Evolutionary conservation across 1,140 invertebrate species (phyloP), one percentile per base, ranked within the genome.

Genomic region (Drosophila trapezifrons): DNA sequence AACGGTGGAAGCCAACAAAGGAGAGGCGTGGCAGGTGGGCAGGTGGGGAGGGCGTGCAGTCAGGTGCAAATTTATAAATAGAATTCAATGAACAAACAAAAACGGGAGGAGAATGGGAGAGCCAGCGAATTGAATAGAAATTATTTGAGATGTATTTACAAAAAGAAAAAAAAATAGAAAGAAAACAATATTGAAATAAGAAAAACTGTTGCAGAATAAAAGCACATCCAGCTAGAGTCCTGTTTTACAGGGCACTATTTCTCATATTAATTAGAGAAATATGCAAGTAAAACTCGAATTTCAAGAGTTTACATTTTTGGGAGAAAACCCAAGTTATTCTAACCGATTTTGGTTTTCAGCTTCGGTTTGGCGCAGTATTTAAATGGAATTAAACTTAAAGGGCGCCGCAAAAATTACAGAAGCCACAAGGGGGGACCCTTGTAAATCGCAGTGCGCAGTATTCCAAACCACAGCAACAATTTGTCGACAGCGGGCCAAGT

Each of bases 321-420:
- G n/a, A n/a, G 6, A 27, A 7, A 7, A 13, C 25, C 8, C 38
- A 17, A 56, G 29, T 52, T 42, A 29, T 63, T 45, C 22, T 37
- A 10, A 32, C 29, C 22, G 18, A 38, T 38, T 49, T 32, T 32
- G 29, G 38, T 43, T 32, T 7, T 27, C 15, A 38, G 15, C 46
- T 65, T 64, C 49, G 27, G 59, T 64, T 55, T 62, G 7, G 55
- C 59, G 73, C 51, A 60, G 43, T 65, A 76, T 80, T 80, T 58
- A 63, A 78, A 66, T 70, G 20, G 54, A 78, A 82, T 78, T 64
- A 78, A 69, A 56, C 79, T 55, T 47, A 42, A 72, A 75, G 73
- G 62, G 65, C 51, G 45, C 29, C 38, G 15, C 25, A 64, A 40
- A 56, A 56, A 38, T 56, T 17, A 40, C 22, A n/a, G 15, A 46